These are phyloP conservation scores for Sisyra nigra DNA, from an alignment of 2,888 invertebrate genomes.

Conservation along the genomic window DNA sequence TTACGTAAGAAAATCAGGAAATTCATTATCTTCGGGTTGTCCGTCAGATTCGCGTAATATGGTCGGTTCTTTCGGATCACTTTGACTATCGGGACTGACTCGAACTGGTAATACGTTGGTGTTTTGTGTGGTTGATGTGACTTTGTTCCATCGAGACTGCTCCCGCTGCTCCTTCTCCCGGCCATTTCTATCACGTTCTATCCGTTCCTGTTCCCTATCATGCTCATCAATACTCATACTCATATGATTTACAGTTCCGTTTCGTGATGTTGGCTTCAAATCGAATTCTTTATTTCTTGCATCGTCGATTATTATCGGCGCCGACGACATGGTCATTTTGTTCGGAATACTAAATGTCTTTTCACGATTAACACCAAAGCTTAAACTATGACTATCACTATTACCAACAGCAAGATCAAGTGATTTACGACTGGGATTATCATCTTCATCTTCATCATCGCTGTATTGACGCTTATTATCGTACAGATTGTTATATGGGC, in stretches of 20 bases:
- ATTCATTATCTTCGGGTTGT: conserved; percentile 16
- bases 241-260: conserved; percentile 4
- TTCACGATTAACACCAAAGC: conserved; percentile 21
- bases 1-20: conserved; percentile 39
- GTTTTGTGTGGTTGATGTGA: conserved; percentile 19
- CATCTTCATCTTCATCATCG: conserved; percentile 19
- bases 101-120: conserved; percentile 17
- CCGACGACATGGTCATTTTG: not conserved
- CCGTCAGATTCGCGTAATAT: conserved; percentile 11
- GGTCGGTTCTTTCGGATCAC: conserved; percentile 17
- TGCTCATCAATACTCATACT: conserved; percentile 14
- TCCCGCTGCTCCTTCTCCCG: conserved; percentile 12
- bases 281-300: no score
- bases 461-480: conserved; percentile 20
- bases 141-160: conserved; percentile 15
- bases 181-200: conserved; percentile 13
- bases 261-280: not conserved
- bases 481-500: conserved; percentile 17
- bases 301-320: not conserved
- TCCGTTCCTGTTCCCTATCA: conserved; percentile 16
- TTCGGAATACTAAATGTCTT: conserved; percentile 15
- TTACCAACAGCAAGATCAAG: no score
- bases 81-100: conserved; percentile 28
- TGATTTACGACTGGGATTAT: conserved; percentile 15
- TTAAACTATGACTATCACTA: conserved; percentile 25